Percentiles rank a stretch among this genome's conserved stretches.
These are phyloP conservation scores for Apotomis capreana DNA, from an alignment of 2,888 invertebrate species.

Conservation along the genomic window DNA sequence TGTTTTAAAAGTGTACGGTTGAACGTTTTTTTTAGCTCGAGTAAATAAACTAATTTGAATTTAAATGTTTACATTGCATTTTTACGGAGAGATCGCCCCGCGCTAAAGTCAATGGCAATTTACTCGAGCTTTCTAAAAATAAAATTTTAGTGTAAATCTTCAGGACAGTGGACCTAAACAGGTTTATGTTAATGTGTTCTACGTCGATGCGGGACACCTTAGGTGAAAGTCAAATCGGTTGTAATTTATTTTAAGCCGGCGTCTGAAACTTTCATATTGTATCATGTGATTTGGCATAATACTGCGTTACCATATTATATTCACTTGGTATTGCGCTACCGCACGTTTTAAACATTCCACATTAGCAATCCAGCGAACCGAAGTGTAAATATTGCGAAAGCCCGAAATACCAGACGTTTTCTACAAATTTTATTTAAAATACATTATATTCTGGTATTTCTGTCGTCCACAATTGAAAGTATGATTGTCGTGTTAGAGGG, in stretches of 20 bases:
- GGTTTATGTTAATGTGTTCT: background rate
- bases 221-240: background rate
- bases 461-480: background rate
- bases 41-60: background rate
- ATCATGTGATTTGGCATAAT: no score
- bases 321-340: background rate
- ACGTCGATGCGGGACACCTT: background rate
- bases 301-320: background rate
- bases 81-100: no score
- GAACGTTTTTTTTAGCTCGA: background rate
- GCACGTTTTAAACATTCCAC: constrained; percentile 2
- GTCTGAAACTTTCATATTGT: constrained; percentile 15
- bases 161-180: background rate
- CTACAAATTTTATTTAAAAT: background rate
- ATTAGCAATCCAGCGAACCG: constrained; percentile 13
- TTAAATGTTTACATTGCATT: no score
- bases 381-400: background rate
- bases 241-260: constrained; percentile 12
- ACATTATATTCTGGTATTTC: background rate
- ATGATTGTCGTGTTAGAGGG: background rate
- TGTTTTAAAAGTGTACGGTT: constrained; percentile 42
- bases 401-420: background rate
- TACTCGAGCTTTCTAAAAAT: background rate
- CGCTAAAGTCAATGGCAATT: background rate
- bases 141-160: background rate